phyloP scores from a whole-genome alignment of 2,797 vertebrate species.

The Sebastes trivittatus region DNA sequence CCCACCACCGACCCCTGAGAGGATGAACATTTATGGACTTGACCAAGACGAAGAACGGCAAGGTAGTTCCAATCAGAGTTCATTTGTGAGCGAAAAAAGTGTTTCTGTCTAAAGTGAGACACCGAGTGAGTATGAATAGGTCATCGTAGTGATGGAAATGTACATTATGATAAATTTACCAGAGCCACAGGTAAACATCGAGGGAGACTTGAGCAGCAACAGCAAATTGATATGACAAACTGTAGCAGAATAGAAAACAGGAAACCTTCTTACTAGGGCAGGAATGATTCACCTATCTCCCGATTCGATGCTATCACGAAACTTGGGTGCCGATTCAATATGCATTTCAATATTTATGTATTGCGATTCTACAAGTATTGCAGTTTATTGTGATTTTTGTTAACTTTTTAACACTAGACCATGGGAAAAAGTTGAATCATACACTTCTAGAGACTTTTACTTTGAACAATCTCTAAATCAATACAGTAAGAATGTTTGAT shows the following conservation, averaged over 20 bases:
- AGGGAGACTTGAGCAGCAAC: background rate
- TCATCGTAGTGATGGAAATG: background rate
- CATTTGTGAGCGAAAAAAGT: background rate
- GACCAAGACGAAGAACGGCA: background rate
- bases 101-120: background rate
- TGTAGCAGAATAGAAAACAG: background rate
- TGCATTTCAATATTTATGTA: no score
- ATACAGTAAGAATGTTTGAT: no score
- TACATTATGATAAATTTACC: background rate
- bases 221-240: background rate
- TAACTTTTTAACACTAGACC: no score
- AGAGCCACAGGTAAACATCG: background rate
- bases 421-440: no score
- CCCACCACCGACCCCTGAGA: background rate
- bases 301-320: no score
- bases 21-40: background rate
- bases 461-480: no score
- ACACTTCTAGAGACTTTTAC: no score
- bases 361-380: no score
- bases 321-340: no score
- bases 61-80: background rate
- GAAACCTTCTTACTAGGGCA: background rate
- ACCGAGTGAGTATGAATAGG: background rate
- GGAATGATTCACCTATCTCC: no score
- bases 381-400: no score